A percentile compares a stretch with the other conserved stretches of the same genome.
These are phyloP conservation scores for Indri indri DNA, from an alignment of 2,113 vertebrate species.

Conservation along the genomic window DNA sequence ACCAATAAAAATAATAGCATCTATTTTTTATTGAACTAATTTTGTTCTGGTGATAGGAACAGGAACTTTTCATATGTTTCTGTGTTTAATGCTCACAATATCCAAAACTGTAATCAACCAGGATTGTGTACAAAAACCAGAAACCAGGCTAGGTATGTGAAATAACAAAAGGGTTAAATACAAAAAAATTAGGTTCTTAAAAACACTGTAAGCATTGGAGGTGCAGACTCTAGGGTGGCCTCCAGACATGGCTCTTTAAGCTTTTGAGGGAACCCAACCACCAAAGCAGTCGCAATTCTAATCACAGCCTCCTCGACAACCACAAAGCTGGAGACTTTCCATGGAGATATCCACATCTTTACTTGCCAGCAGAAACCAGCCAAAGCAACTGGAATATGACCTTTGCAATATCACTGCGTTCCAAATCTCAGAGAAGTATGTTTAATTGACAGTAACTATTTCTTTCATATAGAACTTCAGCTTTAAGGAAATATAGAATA, in stretches of 20 bases:
- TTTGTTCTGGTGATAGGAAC: background rate
- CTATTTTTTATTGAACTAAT: background rate
- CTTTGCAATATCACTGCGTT: background rate
- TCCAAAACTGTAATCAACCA: background rate
- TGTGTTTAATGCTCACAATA: background rate
- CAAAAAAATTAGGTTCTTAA: background rate
- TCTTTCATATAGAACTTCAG: background rate
- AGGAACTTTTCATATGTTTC: background rate
- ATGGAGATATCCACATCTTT: background rate
- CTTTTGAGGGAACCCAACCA: background rate
- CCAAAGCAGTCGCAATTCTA: background rate
- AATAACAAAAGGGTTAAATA: background rate
- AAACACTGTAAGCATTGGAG: background rate
- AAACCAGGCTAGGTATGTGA: background rate
- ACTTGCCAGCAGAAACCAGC: background rate
- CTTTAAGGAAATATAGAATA: background rate
- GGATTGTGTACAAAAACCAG: background rate
- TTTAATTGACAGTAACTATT: background rate
- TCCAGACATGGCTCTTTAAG: background rate
- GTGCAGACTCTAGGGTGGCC: background rate
- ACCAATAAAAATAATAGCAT: background rate
- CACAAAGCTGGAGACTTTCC: background rate
- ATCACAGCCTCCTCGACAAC: background rate
- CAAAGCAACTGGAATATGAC: background rate
- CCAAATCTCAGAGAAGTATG: background rate